Evolutionary conservation across 1,140 invertebrate genomes (phyloP), one percentile per base, ranked within the genome.

Genomic region (Dendroctonus valens): DNA sequence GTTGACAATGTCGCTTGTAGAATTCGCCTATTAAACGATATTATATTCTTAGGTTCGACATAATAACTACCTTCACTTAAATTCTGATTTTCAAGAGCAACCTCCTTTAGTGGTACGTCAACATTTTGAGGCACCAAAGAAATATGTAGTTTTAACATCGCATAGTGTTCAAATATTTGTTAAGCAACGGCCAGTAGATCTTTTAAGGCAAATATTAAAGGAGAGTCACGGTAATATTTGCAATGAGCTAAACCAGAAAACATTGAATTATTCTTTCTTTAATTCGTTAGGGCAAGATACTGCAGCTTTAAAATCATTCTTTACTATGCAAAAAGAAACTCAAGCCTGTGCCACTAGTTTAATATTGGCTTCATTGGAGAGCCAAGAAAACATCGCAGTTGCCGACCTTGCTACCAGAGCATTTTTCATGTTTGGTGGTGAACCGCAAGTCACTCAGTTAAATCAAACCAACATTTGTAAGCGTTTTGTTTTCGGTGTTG

Each of bases 401-500:
- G 85, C 87, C 46, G 91, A 97, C 73, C 92, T 91, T 88, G 95
- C 96, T 5, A 90, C 91, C 2, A 86, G 92, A 74, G 94, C 95
- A 0, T 96, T 97, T 77, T 94, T 97, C 74, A 79, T 94, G 61
- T 96, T 95, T 78, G 95, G 96, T 41, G 91, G 90, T 8, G 93
- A 96, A 72, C 84, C 83, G 6, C 76, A 78, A 50, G 72, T 75
- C 11, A 64, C 65, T 26, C 60, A 68, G 6, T 26, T 69, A 7
- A 69, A 55, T 68, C 69, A 74, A 62, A 72, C 69, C 6, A 70
- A 70, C 62, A 69, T 69, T 12, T 70, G 74, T 75, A 70, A 72
- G 69, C 67, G 6, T 58, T 57, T 54, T 9, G 49, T 53, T 26
- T 26, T 3, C 26, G 26, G 26, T 26, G 26, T 26, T 1, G 1